Conservation (phyloP, 2,797 vertebrate genomes). For the Telmatherina bonti region DNA sequence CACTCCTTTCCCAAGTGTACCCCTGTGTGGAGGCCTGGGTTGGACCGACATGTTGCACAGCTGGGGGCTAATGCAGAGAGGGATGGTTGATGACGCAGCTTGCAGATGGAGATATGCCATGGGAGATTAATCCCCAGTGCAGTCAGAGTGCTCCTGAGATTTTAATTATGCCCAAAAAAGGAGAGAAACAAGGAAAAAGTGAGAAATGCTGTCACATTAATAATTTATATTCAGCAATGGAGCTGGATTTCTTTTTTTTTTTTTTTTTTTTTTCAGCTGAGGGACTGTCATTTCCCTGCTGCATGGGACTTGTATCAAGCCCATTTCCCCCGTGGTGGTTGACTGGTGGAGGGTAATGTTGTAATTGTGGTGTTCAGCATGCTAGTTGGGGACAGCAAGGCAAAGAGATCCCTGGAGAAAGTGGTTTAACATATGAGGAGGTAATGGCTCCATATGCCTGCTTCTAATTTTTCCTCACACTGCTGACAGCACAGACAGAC, state of each 20-base stretch:
- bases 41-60: constrained; percentile 68
- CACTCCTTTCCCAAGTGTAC: constrained; percentile 40
- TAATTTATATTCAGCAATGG: constrained; percentile 66
- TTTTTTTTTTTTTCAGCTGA: constrained; percentile 20
- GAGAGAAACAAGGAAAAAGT: constrained; percentile 48
- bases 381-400: constrained; percentile 1
- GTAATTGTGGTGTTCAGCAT: constrained; percentile 23
- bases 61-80: constrained; percentile 74
- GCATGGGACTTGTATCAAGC: constrained; percentile 35
- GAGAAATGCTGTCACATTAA: constrained; percentile 60
- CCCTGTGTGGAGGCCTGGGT: constrained; percentile 31
- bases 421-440: constrained; percentile 16
- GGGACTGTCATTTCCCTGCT: constrained; percentile 24
- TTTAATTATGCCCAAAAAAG: constrained; percentile 75
- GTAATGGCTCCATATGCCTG: constrained; percentile 13
- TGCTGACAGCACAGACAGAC: constrained; percentile 11
- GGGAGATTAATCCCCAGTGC: constrained; percentile 85
- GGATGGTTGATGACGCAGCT: constrained; percentile 67
- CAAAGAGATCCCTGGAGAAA: constrained; percentile 13
- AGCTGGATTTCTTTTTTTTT: constrained; percentile 24
- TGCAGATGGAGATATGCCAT: constrained; percentile 84
- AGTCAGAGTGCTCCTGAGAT: constrained; percentile 77
- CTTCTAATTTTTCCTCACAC: constrained; percentile 7
- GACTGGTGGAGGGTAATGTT: constrained; percentile 27
- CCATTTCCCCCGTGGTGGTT: constrained; percentile 22